These are phyloP conservation scores for Dichetophora obliterata DNA, from an alignment of 2,888 invertebrate species.

Conservation along the genomic window DNA sequence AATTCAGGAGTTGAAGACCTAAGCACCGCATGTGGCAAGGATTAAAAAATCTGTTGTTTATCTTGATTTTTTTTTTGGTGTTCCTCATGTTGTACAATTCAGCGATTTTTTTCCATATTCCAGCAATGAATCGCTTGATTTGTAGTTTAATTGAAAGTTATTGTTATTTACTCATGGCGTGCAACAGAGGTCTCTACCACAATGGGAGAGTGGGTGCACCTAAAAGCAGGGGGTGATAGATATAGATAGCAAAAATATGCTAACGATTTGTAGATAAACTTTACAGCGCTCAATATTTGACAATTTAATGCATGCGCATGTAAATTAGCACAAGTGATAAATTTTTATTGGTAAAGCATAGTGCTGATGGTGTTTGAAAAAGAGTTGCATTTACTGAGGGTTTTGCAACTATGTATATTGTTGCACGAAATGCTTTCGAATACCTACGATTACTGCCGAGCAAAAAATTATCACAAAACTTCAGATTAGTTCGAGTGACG, in stretches of 20 bases:
- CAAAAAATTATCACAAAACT: too few species aligned
- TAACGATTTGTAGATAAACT: constrained; percentile 29
- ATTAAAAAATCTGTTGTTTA: constrained; percentile 14
- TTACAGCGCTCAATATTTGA: constrained; percentile 6
- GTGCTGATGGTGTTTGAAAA: neutral
- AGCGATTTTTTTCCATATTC: neutral
- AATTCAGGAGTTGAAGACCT: constrained; percentile 16
- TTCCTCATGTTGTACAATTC: neutral
- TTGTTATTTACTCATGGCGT: constrained; percentile 22
- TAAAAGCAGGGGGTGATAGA: neutral
- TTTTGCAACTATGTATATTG: neutral
- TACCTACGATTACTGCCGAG: too few species aligned
- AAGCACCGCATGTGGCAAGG: constrained; percentile 30
- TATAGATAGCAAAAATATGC: constrained; percentile 10
- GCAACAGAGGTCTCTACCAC: neutral
- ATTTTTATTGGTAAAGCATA: constrained; percentile 10
- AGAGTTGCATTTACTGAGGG: too few species aligned
- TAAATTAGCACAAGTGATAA: constrained; percentile 20
- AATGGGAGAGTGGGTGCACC: neutral
- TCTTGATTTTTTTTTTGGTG: neutral
- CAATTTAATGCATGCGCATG: constrained; percentile 34
- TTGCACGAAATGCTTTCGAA: too few species aligned
- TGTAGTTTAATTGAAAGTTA: constrained; percentile 38
- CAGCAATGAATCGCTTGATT: constrained; percentile 19
- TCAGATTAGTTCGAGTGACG: too few species aligned